These are phyloP conservation scores for Platerodrilus igneus DNA, from an alignment of 2,888 invertebrate genomes.

Conservation along the genomic window DNA sequence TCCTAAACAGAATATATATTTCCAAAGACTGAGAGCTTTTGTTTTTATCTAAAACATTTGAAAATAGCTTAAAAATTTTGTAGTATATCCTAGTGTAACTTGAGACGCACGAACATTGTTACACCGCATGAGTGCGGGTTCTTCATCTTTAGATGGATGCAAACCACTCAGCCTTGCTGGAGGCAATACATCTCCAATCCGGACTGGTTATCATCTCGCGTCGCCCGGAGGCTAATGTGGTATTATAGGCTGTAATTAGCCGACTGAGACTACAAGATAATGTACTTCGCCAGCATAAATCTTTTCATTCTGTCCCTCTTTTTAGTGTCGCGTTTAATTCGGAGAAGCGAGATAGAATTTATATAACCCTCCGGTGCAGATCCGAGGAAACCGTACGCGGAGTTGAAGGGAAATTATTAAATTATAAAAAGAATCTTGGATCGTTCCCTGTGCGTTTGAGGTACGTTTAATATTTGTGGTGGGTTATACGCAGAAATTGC, in stretches of 20 bases:
- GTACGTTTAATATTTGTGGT: slow-evolving; percentile 6
- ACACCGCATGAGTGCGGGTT: slow-evolving; percentile 34
- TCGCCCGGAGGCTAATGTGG: slow-evolving; percentile 51
- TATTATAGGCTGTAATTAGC: slow-evolving; percentile 55
- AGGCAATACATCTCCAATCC: slow-evolving; percentile 43
- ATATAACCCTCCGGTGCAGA: slow-evolving; percentile 29
- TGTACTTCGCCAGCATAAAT: slow-evolving; percentile 53
- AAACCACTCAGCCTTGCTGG: slow-evolving; percentile 43
- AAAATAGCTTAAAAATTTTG: too few relatives aligned
- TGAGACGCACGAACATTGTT: slow-evolving; percentile 23
- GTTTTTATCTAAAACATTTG: too few relatives aligned
- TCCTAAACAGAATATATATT: too few relatives aligned
- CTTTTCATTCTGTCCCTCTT: slow-evolving; percentile 42
- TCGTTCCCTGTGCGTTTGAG: slow-evolving; percentile 26
- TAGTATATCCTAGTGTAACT: slow-evolving; percentile 22
- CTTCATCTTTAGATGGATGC: slow-evolving; percentile 39
- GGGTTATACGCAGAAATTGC: too few relatives aligned
- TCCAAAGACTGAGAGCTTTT: too few relatives aligned
- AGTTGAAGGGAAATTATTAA: slow-evolving; percentile 44
- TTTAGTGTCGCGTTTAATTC: slow-evolving; percentile 22
- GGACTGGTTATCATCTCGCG: slow-evolving; percentile 43
- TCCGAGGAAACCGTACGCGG: slow-evolving; percentile 33
- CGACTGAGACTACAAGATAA: slow-evolving; percentile 55
- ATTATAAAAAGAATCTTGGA: slow-evolving; percentile 38
- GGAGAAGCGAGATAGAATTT: slow-evolving; percentile 25